Conservation (phyloP, 2,113 vertebrate species). For the Scolopax mira region DNA sequence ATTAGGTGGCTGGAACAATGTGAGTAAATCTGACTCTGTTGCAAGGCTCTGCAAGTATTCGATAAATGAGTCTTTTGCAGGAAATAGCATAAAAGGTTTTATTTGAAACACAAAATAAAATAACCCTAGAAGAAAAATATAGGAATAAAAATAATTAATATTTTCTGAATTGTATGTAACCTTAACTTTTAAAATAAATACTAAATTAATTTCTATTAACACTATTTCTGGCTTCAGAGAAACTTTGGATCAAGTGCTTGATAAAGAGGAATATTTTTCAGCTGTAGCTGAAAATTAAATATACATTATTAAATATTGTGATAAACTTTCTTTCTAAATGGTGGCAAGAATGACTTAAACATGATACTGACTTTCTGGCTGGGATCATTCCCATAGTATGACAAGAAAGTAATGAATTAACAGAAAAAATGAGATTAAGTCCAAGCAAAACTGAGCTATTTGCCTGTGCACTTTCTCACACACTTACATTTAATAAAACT, state of each 20-base stretch:
- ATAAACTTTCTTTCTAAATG: background rate
- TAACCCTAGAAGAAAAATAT: background rate
- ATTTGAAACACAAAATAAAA: background rate
- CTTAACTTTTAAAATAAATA: background rate
- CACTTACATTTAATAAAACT: background rate
- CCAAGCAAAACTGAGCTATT: background rate
- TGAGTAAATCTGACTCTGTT: background rate
- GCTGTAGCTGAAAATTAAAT: background rate
- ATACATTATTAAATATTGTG: background rate
- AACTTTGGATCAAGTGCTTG: background rate
- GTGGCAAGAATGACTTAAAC: background rate
- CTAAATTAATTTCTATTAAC: background rate
- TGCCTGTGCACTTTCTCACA: background rate
- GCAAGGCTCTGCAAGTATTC: background rate
- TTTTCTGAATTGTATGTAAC: background rate
- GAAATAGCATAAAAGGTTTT: background rate
- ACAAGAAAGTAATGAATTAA: background rate
- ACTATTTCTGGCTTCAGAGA: background rate
- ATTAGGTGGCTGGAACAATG: rapidly evolving
- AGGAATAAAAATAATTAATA: background rate
- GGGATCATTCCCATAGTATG: rapidly evolving
- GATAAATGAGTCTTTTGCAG: background rate
- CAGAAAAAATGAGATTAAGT: background rate
- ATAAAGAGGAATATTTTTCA: background rate
- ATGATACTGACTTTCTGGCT: background rate